Evolutionary conservation across 1,140 invertebrate species (phyloP), one percentile per base, ranked within the genome.

Genomic region (Eriosoma lanigerum): DNA sequence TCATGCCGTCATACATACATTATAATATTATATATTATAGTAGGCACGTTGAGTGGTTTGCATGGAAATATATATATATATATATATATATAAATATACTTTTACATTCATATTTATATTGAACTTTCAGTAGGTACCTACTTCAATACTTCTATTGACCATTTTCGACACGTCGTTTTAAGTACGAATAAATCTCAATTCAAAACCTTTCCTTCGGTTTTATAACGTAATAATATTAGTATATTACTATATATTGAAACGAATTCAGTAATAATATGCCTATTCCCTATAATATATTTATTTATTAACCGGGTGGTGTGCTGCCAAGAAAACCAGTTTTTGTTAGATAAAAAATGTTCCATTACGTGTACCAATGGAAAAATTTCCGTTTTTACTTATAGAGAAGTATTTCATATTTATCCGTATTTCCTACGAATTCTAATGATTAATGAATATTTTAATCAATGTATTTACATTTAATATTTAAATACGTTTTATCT

Each of bases 281-380:
- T 21, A 64, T 68, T 44, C 8, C 32, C 8, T 4, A 38, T 4
- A 4, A 38, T 46, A 13, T 19, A 64, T 46, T n/a, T 32, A 68
- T 68, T 21, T 68, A 24, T 68, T 24, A 68, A 68, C 38, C 38
- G 38, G 38, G n/a, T n/a, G 52, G 66, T 68, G 44, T 48, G 44
- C 66, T n/a, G 21, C 66, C 8, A 12, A 46, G 19, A 68, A 68
- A 68, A 68, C 66, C 66, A 68, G 66, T 68, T 68, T 68, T 24
- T 24, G 44, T 24, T 46, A 24, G 19, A 68, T 48, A 1, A 26
- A 68, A 68, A 68, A 68, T 24, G 44, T 68, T 46, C 24, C 21
- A 17, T n/a, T 62, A 26, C 29, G 17, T 32, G 17, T n/a, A 32
- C 26, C 29, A 4, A 9, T 62, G 60, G 9, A 17, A 29, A 32